phyloP scores from a whole-genome alignment of 2,888 invertebrate genomes.

The Caenorhabditis sp. region DNA sequence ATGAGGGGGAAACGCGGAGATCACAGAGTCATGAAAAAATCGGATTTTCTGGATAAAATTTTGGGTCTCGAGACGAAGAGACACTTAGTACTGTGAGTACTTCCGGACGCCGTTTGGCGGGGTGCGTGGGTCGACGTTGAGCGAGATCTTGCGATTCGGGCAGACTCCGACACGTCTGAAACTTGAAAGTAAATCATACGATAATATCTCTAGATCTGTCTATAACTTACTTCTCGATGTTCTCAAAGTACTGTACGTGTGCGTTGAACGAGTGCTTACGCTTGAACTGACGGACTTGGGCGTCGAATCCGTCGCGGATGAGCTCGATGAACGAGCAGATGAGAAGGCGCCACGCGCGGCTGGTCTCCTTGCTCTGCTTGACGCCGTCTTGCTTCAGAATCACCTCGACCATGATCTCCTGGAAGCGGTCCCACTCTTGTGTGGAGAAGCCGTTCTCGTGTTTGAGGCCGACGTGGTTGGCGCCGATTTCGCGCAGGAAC shows the following conservation, averaged over 20 bases:
- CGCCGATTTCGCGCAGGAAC: conserved; percentile 69
- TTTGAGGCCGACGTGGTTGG: conserved; percentile 68
- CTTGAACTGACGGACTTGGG: conserved; percentile 68
- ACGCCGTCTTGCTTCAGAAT: conserved; percentile 81
- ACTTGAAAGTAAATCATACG: neutral
- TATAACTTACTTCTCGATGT: conserved; percentile 65
- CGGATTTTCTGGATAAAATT: neutral
- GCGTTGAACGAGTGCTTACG: conserved; percentile 76
- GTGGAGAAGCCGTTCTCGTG: conserved; percentile 66
- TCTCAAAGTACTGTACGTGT: conserved; percentile 73
- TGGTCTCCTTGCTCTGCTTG: conserved; percentile 80
- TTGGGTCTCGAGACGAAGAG: neutral
- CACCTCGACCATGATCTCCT: conserved; percentile 76
- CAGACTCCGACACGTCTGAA: conserved; percentile 70
- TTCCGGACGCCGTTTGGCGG: conserved; percentile 43
- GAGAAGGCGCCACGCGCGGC: conserved; percentile 79
- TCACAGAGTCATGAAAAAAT: neutral
- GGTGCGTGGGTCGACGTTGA: conserved; percentile 64
- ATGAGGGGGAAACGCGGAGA: conserved; percentile 4
- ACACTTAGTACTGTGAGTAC: conserved; percentile 52
- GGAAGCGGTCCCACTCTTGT: conserved; percentile 69
- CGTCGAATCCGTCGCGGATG: conserved; percentile 79
- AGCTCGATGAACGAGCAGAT: conserved; percentile 79
- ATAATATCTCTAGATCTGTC: neutral
- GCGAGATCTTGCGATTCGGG: conserved; percentile 68